Evolutionary conservation across 2,797 vertebrate genomes (phyloP).

Genomic region (Silurus aristotelis): DNA sequence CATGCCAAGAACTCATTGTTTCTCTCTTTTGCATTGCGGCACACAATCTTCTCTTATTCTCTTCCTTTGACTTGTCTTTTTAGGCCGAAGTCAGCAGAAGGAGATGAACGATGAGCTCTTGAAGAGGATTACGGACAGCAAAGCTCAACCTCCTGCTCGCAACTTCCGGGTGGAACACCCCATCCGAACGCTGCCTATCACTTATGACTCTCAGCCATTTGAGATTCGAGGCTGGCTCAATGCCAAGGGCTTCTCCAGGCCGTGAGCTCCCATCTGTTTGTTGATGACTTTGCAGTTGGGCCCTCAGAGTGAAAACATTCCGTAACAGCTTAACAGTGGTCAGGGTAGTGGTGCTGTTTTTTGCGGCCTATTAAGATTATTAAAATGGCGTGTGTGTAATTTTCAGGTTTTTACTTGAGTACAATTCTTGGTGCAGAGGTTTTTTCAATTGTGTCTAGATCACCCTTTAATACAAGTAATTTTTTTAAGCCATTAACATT

Average conservation of each 20-base stretch:
- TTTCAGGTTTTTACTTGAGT: background rate
- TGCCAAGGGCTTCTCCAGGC: conserved; percentile 78
- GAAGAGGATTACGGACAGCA: conserved; percentile 76
- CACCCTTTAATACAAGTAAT: background rate
- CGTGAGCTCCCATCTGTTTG: conserved; percentile 67
- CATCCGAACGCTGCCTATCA: conserved; percentile 69
- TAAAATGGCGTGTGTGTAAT: background rate
- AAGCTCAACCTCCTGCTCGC: conserved; percentile 68
- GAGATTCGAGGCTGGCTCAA: conserved; percentile 81
- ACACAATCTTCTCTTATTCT: conserved; percentile 3
- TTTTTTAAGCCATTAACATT: background rate
- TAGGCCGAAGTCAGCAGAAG: conserved; percentile 80
- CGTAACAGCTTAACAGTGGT: background rate
- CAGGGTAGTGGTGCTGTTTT: background rate
- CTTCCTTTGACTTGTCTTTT: conserved; percentile 4
- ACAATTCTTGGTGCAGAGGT: background rate
- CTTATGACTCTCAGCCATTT: conserved; percentile 68
- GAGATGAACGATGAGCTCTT: conserved; percentile 80
- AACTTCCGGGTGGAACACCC: conserved; percentile 77
- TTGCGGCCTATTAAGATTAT: background rate
- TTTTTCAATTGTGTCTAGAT: background rate
- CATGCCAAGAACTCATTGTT: conserved; percentile 40
- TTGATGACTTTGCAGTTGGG: background rate
- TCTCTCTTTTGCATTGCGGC: conserved; percentile 37
- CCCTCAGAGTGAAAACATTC: background rate